Base-by-base conservation (phyloP, 2,888 invertebrate species). In the Tetrapedia diversipes region DNA sequence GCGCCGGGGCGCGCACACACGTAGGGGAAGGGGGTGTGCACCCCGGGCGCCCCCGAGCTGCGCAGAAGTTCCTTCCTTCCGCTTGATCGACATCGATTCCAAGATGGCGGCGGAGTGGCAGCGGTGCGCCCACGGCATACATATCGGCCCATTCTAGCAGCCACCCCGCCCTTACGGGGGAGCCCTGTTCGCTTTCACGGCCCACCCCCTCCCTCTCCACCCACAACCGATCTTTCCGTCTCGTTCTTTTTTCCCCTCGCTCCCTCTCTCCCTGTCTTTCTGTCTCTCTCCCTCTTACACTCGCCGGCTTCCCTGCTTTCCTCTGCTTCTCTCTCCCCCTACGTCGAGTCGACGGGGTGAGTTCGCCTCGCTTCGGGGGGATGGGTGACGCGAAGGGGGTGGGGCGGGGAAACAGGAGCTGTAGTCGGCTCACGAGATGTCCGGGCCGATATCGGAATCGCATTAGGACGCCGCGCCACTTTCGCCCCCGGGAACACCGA, bases 31-130 rank as follows among this genome's bases (percentile, higher is more conserved):
- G 27, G 14, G 57, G 47, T 86, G 74, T 84, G 86, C 79, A 81
- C 83, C 84, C 82, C 80, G 79, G 65, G 77, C 78, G 76, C 77
- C 82, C 75, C 80, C 79, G 81, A 87, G 86, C 87, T 89, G 89
- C 89, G 89, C 88, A 89, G 88, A 84, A 88, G 86, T 87, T 88
- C 87, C 87, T 88, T 89, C 89, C 90, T 89, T 89, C 89, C 88
- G 89, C 88, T 85, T 87, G 90, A 90, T 90, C 90, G 86, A 89
- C 89, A 87, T 88, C 89, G 89, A 89, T 89, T 90, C 87, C 90
- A 90, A 90, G 90, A 91, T 91, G 90, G 90, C 89, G 87, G 87
- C 83, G 77, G 76, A 70, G 77, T 78, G 82, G 67, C 79, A 79
- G 76, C 61, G 80, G 82, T 87, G 87, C 86, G 86, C 86, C 88